Evolutionary conservation across 92 coral and sea anemone species (phyloP), one percentile per base, ranked within the genome.

Genomic region (Phenganax stokvisi): DNA sequence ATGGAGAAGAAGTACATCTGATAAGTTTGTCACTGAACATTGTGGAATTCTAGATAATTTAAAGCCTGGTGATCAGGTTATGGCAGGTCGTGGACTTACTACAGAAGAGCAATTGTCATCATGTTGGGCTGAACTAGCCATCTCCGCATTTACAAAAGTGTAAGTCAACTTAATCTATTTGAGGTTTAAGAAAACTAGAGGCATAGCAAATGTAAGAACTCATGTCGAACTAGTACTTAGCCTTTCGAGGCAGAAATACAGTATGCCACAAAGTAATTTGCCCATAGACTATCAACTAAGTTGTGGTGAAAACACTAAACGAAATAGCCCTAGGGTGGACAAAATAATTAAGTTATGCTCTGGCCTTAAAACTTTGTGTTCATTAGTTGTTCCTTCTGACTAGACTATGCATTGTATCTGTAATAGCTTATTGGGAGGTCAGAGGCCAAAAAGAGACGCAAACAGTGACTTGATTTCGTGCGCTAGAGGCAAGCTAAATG

Each of bases 301-400:
- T 60, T 72, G 71, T 83, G 68, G 67, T 16, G 59, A 71, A 71
- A 83, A 83, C 29, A 56, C 47, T 83, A 81, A 55, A 37, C 47
- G 47, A 73, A 83, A 58, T 71, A 29, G 57, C 74, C 72, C 81
- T 31, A 13, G 73, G 51, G 74, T 83, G 73, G 85, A 83, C 72
- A 83, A 72, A 77, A 83, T 83, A 56, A 83, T 83, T 72, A 73
- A 81, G 59, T 64, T 83, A 72, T 58, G 85, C 57, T 54, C 81
- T 56, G 85, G 72, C 59, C 74, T 72, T 52, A 74, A 61, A 74
- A 82, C 73, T 74, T 55, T 83, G 73, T 83, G 85, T 60, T 74
- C 81, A 70, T 83, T 81, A 72, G 85, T 83, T 10, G 85, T 72
- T 67, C 85, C 85, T 81, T 83, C 72, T 74, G 80, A 83, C 72